phyloP scores from a whole-genome alignment of 2,888 invertebrate genomes.

The Drosophila koepferae region DNA sequence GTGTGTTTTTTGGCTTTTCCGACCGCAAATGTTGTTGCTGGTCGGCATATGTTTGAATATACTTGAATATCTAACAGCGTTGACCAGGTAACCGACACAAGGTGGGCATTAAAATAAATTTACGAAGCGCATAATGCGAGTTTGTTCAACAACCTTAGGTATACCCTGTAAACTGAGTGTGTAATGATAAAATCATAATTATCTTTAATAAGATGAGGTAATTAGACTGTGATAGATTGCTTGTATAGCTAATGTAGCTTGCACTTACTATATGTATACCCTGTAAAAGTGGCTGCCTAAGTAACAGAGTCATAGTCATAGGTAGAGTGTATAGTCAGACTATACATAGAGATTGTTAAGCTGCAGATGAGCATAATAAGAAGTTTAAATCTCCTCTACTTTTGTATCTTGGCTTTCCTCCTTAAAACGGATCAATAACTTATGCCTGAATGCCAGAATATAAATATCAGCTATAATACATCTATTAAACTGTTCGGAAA shows the following conservation, averaged over 20 bases:
- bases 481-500: too few relatives aligned
- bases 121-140: slow-evolving; percentile 42
- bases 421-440: too few relatives aligned
- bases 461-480: too few relatives aligned
- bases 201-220: neutral
- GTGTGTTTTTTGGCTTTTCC: slow-evolving; percentile 41
- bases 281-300: neutral
- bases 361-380: neutral
- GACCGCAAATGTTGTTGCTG: slow-evolving; percentile 47
- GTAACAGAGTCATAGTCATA: neutral
- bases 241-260: neutral
- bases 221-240: neutral
- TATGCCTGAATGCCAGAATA: too few relatives aligned
- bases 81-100: slow-evolving; percentile 53
- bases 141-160: neutral
- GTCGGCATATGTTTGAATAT: slow-evolving; percentile 41
- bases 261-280: neutral
- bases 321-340: neutral
- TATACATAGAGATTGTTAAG: neutral
- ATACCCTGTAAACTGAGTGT: slow-evolving; percentile 35
- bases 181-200: neutral
- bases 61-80: slow-evolving; percentile 27
- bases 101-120: slow-evolving; percentile 46
- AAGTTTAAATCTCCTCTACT: neutral
- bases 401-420: neutral